Percentiles rank a stretch among this genome's conserved stretches.
Conservation (phyloP, 2,797 vertebrate species). For the Tinamus major region DNA sequence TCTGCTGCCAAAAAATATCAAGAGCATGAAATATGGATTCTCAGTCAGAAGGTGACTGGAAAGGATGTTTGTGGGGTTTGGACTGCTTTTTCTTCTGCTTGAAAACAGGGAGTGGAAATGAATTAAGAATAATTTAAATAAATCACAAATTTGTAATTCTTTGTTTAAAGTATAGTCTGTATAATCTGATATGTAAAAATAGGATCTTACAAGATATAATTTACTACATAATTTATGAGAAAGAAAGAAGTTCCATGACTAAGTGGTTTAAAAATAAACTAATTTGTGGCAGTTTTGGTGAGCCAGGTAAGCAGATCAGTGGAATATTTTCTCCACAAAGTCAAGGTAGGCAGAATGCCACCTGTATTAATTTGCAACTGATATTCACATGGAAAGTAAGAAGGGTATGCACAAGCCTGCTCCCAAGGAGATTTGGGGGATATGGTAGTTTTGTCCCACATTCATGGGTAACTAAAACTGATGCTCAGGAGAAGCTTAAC, state of each 20-base stretch:
- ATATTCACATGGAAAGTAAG: background rate
- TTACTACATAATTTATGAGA: background rate
- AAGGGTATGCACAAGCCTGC: background rate
- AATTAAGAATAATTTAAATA: slow-evolving; percentile 52
- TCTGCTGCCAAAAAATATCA: slow-evolving; percentile 51
- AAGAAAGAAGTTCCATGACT: background rate
- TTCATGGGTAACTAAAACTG: background rate
- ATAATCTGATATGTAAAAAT: background rate
- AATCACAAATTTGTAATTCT: background rate
- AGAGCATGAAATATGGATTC: slow-evolving; percentile 35
- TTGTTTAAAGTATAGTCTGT: background rate
- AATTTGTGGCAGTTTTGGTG: background rate
- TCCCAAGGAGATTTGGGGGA: background rate
- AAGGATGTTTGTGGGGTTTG: background rate
- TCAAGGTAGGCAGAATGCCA: background rate
- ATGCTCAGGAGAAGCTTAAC: background rate
- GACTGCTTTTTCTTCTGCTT: background rate
- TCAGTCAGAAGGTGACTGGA: background rate
- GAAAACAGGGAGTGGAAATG: background rate
- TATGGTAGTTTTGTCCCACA: background rate
- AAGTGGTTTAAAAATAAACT: background rate
- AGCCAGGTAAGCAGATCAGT: background rate
- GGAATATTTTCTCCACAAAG: background rate
- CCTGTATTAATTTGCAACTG: rapidly evolving
- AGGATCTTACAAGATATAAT: background rate